Evolutionary conservation across 2,113 vertebrate species (phyloP).

Genomic region (Arothron firmamentum): DNA sequence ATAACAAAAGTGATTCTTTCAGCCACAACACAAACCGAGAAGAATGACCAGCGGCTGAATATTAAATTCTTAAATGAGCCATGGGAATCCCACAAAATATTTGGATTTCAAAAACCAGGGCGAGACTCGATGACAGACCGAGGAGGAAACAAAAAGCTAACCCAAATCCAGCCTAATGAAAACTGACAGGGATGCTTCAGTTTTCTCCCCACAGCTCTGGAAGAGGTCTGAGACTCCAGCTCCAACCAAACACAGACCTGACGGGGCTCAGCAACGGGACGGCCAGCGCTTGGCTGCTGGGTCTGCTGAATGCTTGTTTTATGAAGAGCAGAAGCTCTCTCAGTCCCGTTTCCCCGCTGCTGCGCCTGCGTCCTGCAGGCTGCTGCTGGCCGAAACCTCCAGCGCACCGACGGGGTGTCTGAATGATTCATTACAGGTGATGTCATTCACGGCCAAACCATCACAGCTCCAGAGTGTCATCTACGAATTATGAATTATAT

Average conservation of each 20-base stretch:
- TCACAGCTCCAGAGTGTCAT: slow-evolving; percentile 40
- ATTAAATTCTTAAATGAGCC: neutral
- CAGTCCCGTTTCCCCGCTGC: too few species aligned
- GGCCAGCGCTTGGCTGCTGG: too few species aligned
- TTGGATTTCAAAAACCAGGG: slow-evolving; percentile 9
- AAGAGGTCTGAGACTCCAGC: too few species aligned
- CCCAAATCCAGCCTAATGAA: slow-evolving; percentile 21
- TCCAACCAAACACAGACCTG: too few species aligned
- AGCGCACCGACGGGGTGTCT: too few species aligned
- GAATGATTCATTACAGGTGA: too few species aligned
- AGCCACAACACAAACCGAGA: slow-evolving; percentile 9
- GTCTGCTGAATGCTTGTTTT: neutral
- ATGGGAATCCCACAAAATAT: neutral
- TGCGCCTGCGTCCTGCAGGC: too few species aligned
- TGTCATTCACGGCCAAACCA: slow-evolving; percentile 40
- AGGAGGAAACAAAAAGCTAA: slow-evolving; percentile 18
- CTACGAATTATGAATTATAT: slow-evolving; percentile 43
- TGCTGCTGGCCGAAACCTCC: neutral
- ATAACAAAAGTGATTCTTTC: neutral
- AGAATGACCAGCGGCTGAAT: slow-evolving; percentile 4
- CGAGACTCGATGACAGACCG: slow-evolving; percentile 8
- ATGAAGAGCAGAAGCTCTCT: too few species aligned
- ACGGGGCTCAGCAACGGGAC: too few species aligned
- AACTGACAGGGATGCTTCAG: slow-evolving; percentile 1
- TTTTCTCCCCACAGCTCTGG: too few species aligned